A percentile compares a stretch with the other conserved stretches of the same genome.
Conservation (phyloP, 2,797 vertebrate genomes). For the Melanotaenia pygmaea region DNA sequence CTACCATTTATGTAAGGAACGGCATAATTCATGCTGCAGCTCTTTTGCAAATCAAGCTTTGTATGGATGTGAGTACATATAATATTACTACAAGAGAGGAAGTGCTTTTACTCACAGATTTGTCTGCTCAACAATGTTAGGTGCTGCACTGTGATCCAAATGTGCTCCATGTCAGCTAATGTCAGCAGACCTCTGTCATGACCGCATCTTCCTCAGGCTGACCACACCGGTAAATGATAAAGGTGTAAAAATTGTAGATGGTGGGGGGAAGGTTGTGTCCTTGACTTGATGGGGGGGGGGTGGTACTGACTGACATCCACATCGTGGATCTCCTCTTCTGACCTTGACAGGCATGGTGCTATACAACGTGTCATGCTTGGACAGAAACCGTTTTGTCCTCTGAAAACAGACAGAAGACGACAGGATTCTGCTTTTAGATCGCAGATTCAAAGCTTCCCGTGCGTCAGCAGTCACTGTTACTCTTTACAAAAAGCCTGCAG, state of each 20-base stretch:
- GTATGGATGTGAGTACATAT: too few relatives aligned
- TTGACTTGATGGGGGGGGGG: constrained; percentile 65
- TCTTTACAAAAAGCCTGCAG: constrained; percentile 29
- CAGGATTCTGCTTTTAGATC: constrained; percentile 27
- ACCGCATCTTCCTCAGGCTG: constrained; percentile 4
- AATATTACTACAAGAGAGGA: too few relatives aligned
- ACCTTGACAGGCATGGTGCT: constrained; percentile 66
- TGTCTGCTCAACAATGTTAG: too few relatives aligned
- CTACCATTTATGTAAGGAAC: too few relatives aligned
- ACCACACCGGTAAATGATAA: constrained; percentile 46
- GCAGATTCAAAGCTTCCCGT: constrained; percentile 25
- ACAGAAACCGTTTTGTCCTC: constrained; percentile 34
- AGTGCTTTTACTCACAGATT: too few relatives aligned
- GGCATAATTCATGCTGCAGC: too few relatives aligned
- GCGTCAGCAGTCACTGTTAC: constrained; percentile 46
- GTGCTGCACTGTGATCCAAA: too few relatives aligned
- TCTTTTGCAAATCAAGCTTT: too few relatives aligned
- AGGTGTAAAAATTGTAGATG: constrained; percentile 52
- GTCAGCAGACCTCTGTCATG: constrained; percentile 13
- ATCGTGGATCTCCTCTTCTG: constrained; percentile 60
- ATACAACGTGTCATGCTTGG: constrained; percentile 27
- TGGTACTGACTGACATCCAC: constrained; percentile 66
- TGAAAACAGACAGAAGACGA: constrained; percentile 12
- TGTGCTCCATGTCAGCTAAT: background rate
- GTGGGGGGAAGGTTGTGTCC: constrained; percentile 35